Percentiles rank a stretch among this genome's conserved stretches.
phyloP scores from a whole-genome alignment of 1,140 invertebrate genomes.

The Babylonia areolata region DNA sequence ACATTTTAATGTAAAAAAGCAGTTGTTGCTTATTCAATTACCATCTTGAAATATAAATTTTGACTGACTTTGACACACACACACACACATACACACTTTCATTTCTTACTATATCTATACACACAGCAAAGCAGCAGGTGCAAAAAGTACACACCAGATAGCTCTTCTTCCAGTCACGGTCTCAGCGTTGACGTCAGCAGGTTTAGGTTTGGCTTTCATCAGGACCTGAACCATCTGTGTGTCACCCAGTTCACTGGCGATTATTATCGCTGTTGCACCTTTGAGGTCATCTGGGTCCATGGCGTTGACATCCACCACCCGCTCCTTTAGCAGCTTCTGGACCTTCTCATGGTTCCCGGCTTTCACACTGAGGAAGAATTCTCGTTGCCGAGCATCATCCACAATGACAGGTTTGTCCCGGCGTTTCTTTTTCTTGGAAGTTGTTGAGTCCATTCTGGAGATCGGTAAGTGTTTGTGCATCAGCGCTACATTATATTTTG shows the following conservation, averaged over 20 bases:
- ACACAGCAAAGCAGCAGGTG: background rate
- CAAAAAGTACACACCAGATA: conserved; percentile 60
- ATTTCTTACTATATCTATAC: too few relatives aligned
- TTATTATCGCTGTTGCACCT: conserved; percentile 59
- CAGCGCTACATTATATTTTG: background rate
- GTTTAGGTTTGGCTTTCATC: conserved; percentile 58
- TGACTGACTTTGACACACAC: too few relatives aligned
- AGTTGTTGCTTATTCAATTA: too few relatives aligned
- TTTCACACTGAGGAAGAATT: conserved; percentile 49
- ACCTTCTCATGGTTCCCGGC: conserved; percentile 48
- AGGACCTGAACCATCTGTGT: conserved; percentile 61
- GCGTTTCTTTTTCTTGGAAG: background rate
- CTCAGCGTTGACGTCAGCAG: conserved; percentile 65
- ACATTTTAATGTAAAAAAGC: too few relatives aligned
- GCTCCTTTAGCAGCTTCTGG: conserved; percentile 46
- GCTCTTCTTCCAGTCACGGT: conserved; percentile 59
- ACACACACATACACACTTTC: too few relatives aligned
- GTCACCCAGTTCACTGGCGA: conserved; percentile 59
- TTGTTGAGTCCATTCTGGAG: background rate
- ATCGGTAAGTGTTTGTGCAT: background rate
- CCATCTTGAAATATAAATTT: too few relatives aligned
- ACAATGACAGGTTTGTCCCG: background rate
- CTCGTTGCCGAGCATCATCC: background rate
- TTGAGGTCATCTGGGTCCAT: conserved; percentile 54
- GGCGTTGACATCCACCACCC: conserved; percentile 56